Conservation (phyloP, 2,888 invertebrate species). For the Sarcophaga caerulescens region DNA sequence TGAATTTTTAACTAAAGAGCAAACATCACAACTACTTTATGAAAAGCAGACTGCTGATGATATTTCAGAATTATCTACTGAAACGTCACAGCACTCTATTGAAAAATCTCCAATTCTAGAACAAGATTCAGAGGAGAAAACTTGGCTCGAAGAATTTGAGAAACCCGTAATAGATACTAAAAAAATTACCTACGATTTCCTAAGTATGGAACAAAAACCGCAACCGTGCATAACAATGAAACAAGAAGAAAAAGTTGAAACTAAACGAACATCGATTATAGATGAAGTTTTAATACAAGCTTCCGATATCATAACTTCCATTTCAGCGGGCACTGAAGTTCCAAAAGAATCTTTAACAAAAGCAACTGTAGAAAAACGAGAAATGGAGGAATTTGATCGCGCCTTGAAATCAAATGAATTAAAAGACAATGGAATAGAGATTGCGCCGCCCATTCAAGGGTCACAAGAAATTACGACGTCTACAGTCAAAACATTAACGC, state of each 20-base stretch:
- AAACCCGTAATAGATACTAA: constrained; percentile 65
- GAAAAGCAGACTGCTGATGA: constrained; percentile 41
- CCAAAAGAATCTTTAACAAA: constrained; percentile 14
- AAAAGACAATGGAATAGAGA: constrained; percentile 75
- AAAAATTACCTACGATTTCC: constrained; percentile 56
- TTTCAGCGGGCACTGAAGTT: constrained; percentile 49
- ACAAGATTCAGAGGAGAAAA: constrained; percentile 42
- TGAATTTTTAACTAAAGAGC: constrained; percentile 75
- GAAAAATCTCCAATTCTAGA: constrained; percentile 38
- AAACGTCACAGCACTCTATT: constrained; percentile 34
- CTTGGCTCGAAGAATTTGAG: constrained; percentile 31
- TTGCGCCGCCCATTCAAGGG: constrained; percentile 74
- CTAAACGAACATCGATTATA: constrained; percentile 29
- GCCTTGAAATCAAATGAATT: constrained; percentile 55
- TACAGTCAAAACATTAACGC: constrained; percentile 70
- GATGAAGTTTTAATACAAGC: constrained; percentile 60
- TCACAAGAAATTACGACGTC: constrained; percentile 61
- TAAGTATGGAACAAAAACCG: constrained; percentile 48
- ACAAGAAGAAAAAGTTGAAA: neutral
- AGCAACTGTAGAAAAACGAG: neutral
- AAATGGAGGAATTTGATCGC: neutral
- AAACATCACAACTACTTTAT: constrained; percentile 72
- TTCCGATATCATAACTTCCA: constrained; percentile 60
- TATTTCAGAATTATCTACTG: constrained; percentile 28
- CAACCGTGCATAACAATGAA: constrained; percentile 18